Base-by-base conservation (phyloP, 2,113 vertebrate genomes). In the Platichthys flesus region DNA sequence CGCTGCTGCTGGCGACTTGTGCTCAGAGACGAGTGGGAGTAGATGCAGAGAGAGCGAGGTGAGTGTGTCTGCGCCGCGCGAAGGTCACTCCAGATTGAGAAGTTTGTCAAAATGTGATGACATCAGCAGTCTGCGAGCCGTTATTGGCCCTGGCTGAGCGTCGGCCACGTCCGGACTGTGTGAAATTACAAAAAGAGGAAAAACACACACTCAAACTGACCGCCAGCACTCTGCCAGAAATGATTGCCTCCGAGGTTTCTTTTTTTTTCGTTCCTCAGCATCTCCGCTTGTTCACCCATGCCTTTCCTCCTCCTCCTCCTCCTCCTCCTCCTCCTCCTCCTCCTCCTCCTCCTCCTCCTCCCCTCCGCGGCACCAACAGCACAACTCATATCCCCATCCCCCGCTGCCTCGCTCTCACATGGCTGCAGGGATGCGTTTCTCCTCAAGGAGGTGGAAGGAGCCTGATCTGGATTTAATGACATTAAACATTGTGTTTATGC, bases 401-500 rank as follows among this genome's bases (percentile, higher is more conserved):
- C 80, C 85, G 20, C 74, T 16, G 66, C 61, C 79, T 6, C 58
- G 45, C 56, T 54, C 63, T 67, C 61, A 70, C 73, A 49, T 47
- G 69, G 47, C 77, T 67, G 85, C 77, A 78, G 82, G 75, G 57
- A 78, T 58, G 69, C 76, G 75, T 49, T 71, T 76, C 74, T 31
- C 47, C 14, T 15, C 15, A 0, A 51, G 31, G 31, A 31, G 31
- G 31, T 31, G 31, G 31, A 31, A 31, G 31, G 31, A 31, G 47
- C 37, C n/a, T 92, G 94, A 96, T 95, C 94, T 94, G 95, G 93
- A 94, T 96, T 95, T 97, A 97, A 97, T 96, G 95, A 96, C 95
- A 96, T 98, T 97, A 97, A 97, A 96, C 95, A 95, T 95, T 95
- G 95, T 96, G 97, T 96, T 96, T 96, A 97, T 97, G 96, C 96